Evolutionary conservation across 2,888 invertebrate species (phyloP), one percentile per base, ranked within the genome.

Genomic region (Dendrolimus houi): DNA sequence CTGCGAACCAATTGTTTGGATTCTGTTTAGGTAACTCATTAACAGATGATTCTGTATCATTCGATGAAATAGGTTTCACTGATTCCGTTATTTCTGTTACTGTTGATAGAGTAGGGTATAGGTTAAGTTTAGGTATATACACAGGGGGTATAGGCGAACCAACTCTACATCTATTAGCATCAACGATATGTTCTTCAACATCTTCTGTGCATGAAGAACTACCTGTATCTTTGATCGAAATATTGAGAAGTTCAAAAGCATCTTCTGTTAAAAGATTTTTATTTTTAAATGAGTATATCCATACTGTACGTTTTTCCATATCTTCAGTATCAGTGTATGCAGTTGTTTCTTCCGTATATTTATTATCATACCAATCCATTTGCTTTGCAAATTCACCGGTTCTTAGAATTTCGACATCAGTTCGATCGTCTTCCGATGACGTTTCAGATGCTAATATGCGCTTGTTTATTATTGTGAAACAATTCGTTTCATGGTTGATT

Each of bases 201-300:
- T 64, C 67, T 54, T 77, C 74, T 14, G 69, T 70, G 63, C 61
- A 63, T 7, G 77, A 72, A 9, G 77, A 56, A 62, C 67, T 76
- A 12, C 63, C 62, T 40, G 67, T 70, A 9, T 77, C 75, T 56
- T 63, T 71, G 55, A 72, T 67, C 9, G 68, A 67, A 40, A 71
- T 68, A 58, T 81, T 79, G 7, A 70, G 63, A 13, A 74, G 56
- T 56, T 76, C 73, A 54, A 67, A 69, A 59, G 77, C 73, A 53
- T 78, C 68, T 54, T 83, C 79, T n/a, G 71, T 59, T 29, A 83
- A 60, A 7, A 72, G 62, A n/a, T 68, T 74, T 57, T 74, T 77
- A 61, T 87, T 87, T 71, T 82, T 81, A 59, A 76, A 83, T 2
- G 87, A 87, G 66, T 87, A 87, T 54, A 87, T 85, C 77, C 81